Evolutionary conservation across 2,888 invertebrate species (phyloP), one percentile per base, ranked within the genome.

Genomic region (Schrankia costaestrigalis): DNA sequence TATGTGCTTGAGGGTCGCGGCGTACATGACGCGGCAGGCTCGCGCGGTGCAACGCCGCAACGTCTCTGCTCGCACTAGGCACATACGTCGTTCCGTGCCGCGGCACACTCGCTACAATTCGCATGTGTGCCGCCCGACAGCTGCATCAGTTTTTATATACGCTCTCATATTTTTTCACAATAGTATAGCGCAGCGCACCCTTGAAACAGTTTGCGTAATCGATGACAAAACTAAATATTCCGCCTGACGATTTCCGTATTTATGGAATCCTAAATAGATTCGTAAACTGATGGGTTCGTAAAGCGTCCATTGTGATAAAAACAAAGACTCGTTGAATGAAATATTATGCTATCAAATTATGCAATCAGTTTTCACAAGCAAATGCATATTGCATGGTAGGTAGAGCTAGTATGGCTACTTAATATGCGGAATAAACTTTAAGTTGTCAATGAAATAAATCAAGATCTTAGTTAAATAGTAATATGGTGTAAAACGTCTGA

Each of bases 181-280:
- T 82, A 65, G 72, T 68, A 67, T 69, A 68, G 60, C 71, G 60
- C 73, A 72, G 68, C 79, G 83, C 85, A 87, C 87, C 87, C 87
- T 87, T 87, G 87, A 87, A 87, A 87, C 86, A 86, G 87, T 87
- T 87, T 87, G 87, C 87, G 87, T 84, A 87, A 87, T 87, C 84
- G 85, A 87, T 86, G 87, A 87, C 86, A 86, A 87, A 87, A 87
- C 87, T 87, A 87, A 87, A 87, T 84, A 87, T 87, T 87, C 85
- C 87, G 78, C 84, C 83, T 78, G 85, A 78, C 81, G 84, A 87
- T 87, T 87, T 87, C 87, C 87, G 86, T 81, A 83, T 86, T 86
- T 86, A 78, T 72, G 80, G 76, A 80, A 78, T 61, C 50, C 46
- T 44, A 70, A 69, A 60, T 60, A 56, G 45, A 43, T 60, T 51